These are phyloP conservation scores for Malurus cyaneus DNA, from an alignment of 2,113 vertebrate genomes.

Conservation along the genomic window DNA sequence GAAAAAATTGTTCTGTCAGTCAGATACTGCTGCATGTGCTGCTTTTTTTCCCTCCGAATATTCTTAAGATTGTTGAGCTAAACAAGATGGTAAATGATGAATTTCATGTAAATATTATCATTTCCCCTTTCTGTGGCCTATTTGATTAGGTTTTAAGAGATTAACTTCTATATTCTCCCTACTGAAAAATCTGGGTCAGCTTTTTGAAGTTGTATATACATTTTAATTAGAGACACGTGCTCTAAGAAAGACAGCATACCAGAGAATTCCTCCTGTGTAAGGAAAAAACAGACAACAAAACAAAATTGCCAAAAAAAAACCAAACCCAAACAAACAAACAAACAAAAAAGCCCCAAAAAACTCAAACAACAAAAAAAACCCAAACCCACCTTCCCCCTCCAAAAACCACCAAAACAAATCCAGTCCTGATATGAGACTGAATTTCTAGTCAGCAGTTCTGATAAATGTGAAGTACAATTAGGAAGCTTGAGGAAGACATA, in stretches of 20 bases:
- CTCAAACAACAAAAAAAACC: too few species aligned
- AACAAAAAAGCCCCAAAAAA: too few species aligned
- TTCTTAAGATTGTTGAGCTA: background rate
- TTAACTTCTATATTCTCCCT: background rate
- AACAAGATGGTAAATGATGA: background rate
- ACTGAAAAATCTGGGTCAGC: conserved; percentile 8
- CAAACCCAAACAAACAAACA: too few species aligned
- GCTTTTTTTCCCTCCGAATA: background rate
- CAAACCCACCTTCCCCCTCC: too few species aligned
- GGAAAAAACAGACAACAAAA: background rate
- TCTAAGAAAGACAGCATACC: background rate
- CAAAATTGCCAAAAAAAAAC: background rate
- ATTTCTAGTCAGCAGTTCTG: background rate
- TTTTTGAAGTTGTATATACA: background rate
- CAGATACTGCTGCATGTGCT: background rate
- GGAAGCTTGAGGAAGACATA: background rate
- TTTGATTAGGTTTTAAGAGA: background rate
- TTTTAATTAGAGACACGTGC: background rate
- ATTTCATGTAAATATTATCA: background rate
- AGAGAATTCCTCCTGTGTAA: background rate
- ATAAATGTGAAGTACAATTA: background rate
- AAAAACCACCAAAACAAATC: background rate
- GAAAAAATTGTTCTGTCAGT: background rate
- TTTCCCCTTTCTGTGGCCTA: background rate
- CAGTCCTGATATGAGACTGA: background rate